A percentile compares a stretch with the other conserved stretches of the same genome.
Evolutionary conservation across 1,140 invertebrate species (phyloP).

Genomic region (Camponotus floridanus): DNA sequence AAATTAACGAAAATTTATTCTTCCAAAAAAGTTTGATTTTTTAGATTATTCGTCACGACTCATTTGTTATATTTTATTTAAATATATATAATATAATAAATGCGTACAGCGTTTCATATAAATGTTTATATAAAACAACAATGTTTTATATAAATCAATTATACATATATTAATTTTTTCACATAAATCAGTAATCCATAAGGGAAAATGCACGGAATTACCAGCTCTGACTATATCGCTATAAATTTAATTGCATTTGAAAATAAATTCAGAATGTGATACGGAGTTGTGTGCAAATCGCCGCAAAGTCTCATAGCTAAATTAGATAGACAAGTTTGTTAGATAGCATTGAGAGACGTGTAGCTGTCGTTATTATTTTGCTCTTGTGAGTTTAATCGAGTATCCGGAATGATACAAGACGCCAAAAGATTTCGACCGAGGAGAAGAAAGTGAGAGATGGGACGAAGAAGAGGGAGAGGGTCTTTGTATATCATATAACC

Average conservation of each 20-base stretch:
- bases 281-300: constrained; percentile 6
- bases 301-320: constrained; percentile 20
- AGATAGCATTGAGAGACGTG: constrained; percentile 4
- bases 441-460: constrained; percentile 19
- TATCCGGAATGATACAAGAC: constrained; percentile 1
- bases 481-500: constrained; percentile 20
- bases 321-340: constrained; percentile 23
- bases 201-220: background rate
- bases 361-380: background rate
- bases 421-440: background rate
- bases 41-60: background rate
- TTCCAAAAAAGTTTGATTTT: background rate
- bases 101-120: too few relatives aligned
- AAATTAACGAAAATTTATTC: background rate
- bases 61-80: background rate
- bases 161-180: background rate
- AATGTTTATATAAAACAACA: too few relatives aligned
- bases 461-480: background rate
- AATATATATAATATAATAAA: background rate
- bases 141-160: background rate
- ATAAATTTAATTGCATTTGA: background rate
- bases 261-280: constrained; percentile 19
- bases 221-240: background rate
- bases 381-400: constrained; percentile 23
- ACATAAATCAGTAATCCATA: background rate